Percentiles rank a stretch among this genome's conserved stretches.
Conservation (phyloP, 2,888 invertebrate species). For the Rhogogaster chlorosoma region DNA sequence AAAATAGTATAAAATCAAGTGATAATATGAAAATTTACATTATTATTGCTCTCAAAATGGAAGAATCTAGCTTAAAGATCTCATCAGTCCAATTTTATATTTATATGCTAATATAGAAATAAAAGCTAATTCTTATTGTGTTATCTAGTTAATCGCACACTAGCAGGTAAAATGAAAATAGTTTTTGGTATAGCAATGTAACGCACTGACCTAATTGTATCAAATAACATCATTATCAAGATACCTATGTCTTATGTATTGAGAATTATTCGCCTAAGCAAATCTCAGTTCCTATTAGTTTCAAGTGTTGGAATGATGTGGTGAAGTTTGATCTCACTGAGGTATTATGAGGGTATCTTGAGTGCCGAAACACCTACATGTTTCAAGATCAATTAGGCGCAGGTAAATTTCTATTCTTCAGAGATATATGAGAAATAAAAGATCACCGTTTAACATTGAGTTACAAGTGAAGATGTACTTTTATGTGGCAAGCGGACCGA, state of each 20-base stretch:
- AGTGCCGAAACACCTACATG: background rate
- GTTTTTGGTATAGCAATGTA: background rate
- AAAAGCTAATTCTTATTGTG: background rate
- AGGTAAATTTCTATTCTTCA: background rate
- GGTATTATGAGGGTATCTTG: too few species aligned
- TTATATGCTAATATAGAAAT: background rate
- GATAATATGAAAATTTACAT: background rate
- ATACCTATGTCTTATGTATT: background rate
- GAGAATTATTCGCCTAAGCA: background rate
- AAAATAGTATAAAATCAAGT: constrained; percentile 21
- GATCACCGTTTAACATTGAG: background rate
- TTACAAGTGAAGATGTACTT: background rate
- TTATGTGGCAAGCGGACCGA: background rate
- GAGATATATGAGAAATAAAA: background rate
- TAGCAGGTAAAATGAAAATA: background rate
- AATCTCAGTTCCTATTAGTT: background rate
- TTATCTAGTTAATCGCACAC: background rate
- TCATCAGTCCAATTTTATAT: constrained; percentile 4
- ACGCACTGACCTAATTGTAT: background rate
- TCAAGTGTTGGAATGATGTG: background rate
- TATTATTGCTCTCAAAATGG: constrained; percentile 29
- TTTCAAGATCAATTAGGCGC: background rate
- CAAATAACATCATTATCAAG: background rate
- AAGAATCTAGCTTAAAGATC: constrained; percentile 27
- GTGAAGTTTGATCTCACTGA: too few species aligned